Conservation (phyloP, 2,888 invertebrate species). For the Theristus sp. region DNA sequence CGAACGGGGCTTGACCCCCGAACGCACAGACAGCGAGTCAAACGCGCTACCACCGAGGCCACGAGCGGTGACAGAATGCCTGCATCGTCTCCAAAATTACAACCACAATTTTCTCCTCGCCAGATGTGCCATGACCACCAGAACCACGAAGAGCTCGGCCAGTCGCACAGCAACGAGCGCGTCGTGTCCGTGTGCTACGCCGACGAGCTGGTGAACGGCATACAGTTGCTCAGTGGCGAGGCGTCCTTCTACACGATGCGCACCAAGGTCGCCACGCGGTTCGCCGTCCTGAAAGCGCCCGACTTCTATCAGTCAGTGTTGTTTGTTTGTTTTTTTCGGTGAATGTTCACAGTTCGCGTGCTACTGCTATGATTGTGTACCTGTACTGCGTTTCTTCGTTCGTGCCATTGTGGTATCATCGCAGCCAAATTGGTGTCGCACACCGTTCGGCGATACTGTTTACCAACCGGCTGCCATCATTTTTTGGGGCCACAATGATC, state of each 20-base stretch:
- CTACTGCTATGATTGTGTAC: not conserved
- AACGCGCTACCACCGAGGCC: too few relatives aligned
- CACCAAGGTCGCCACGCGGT: conserved; percentile 59
- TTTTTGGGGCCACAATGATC: too few relatives aligned
- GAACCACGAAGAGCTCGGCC: not conserved
- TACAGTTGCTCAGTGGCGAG: conserved; percentile 61
- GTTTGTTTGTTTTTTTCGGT: not conserved
- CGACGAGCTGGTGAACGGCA: not conserved
- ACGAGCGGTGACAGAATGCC: too few relatives aligned
- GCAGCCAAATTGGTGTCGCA: too few relatives aligned
- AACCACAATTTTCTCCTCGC: not conserved
- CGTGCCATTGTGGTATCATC: not conserved
- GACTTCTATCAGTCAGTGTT: conserved; percentile 50
- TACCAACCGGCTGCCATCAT: too few relatives aligned
- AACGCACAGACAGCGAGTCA: too few relatives aligned
- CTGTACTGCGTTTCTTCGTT: not conserved
- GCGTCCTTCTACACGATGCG: conserved; percentile 81
- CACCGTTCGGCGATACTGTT: too few relatives aligned
- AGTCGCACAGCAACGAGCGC: not conserved
- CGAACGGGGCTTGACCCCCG: too few relatives aligned
- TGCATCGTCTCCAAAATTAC: too few relatives aligned
- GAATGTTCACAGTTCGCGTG: too few relatives aligned
- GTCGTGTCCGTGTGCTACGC: not conserved
- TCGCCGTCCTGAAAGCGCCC: conserved; percentile 61
- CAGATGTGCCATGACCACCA: not conserved